Conservation (phyloP, 92 coral and sea anemone species). For the Hydrozoanthus gracilis region DNA sequence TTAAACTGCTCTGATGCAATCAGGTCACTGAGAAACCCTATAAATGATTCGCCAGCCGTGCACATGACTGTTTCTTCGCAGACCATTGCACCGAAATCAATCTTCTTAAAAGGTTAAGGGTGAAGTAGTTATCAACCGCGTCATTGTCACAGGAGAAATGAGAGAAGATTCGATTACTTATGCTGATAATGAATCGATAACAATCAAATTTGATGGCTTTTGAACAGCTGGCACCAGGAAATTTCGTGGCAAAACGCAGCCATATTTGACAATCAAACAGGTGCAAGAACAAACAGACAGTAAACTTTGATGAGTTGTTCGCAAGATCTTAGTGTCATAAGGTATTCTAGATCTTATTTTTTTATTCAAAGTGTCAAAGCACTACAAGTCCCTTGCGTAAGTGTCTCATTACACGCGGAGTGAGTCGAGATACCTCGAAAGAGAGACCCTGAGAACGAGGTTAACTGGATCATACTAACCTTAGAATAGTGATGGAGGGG, state of each 20-base stretch:
- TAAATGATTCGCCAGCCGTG: slow-evolving; percentile 65
- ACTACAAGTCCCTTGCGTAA: no score
- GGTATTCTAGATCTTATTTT: no score
- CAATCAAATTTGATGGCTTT: no score
- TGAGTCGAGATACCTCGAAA: no score
- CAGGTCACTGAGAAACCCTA: slow-evolving; percentile 71
- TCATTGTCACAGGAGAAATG: background rate
- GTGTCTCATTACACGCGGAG: no score
- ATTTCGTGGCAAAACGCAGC: slow-evolving; percentile 6
- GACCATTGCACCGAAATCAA: background rate
- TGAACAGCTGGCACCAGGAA: background rate
- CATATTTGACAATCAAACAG: slow-evolving; percentile 9
- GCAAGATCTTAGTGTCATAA: no score
- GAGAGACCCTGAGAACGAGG: no score
- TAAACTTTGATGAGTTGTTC: no score
- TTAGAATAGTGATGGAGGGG: no score
- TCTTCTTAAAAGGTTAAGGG: slow-evolving; percentile 28
- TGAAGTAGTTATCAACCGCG: slow-evolving; percentile 1
- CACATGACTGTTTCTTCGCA: background rate
- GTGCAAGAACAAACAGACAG: background rate
- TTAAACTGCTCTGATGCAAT: slow-evolving; percentile 70
- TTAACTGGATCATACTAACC: no score
- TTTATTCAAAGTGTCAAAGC: no score
- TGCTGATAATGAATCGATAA: background rate
- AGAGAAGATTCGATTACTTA: background rate